Percentiles rank a stretch among this genome's conserved stretches.
These are phyloP conservation scores for Theretra japonica DNA, from an alignment of 2,888 invertebrate species.

Conservation along the genomic window DNA sequence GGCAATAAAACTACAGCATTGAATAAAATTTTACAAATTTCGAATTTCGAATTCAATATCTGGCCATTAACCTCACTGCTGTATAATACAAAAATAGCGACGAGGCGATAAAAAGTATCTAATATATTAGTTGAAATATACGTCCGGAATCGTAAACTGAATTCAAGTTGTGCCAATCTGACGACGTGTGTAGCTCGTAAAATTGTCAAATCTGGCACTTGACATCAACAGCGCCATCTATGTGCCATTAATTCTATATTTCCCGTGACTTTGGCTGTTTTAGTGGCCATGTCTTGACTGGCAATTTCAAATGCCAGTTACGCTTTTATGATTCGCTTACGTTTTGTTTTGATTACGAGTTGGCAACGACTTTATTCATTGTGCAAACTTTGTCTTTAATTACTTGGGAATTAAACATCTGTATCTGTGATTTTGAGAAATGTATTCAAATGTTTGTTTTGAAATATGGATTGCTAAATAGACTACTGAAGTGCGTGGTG, in stretches of 20 bases:
- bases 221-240: conserved; percentile 54
- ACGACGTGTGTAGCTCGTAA: conserved; percentile 34
- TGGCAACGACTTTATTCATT: neutral
- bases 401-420: neutral
- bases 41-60: too few relatives aligned
- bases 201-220: conserved; percentile 59
- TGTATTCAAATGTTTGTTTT: neutral
- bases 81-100: too few relatives aligned
- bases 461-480: neutral
- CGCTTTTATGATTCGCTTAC: conserved; percentile 43
- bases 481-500: too few relatives aligned
- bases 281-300: conserved; percentile 50
- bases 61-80: too few relatives aligned
- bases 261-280: conserved; percentile 52
- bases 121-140: neutral
- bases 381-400: neutral
- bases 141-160: conserved; percentile 15
- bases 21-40: too few relatives aligned
- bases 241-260: conserved; percentile 49
- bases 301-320: conserved; percentile 53
- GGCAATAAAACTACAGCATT: too few relatives aligned
- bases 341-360: conserved; percentile 19
- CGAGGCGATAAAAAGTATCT: neutral
- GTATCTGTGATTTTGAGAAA: neutral
- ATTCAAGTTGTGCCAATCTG: conserved; percentile 32